Evolutionary conservation across 92 coral and sea anemone genomes (phyloP).

Genomic region (Parazoanthus atlanticus): DNA sequence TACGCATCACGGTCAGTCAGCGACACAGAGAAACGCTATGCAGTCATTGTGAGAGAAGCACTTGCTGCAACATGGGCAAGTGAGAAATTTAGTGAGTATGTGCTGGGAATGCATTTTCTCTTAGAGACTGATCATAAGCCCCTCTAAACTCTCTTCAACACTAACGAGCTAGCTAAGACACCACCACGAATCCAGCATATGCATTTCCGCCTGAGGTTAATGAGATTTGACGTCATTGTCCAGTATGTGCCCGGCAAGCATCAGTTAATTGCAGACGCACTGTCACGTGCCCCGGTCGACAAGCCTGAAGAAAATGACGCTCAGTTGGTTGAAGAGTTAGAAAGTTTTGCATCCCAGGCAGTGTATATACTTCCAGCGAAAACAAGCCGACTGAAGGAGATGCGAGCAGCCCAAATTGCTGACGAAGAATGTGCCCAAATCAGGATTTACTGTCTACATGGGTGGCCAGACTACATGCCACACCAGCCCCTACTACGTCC

Average conservation of each 20-base stretch:
- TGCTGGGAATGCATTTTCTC: conserved; percentile 43
- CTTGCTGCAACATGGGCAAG: conserved; percentile 21
- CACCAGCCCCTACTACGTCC: conserved; percentile 2
- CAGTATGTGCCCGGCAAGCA: neutral
- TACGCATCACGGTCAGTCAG: conserved; percentile 65
- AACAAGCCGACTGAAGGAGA: conserved; percentile 13
- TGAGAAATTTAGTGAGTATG: conserved; percentile 54
- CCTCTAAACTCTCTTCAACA: conserved; percentile 23
- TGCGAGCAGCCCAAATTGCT: conserved; percentile 13
- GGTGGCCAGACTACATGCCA: conserved; percentile 68
- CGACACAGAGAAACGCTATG: conserved; percentile 60
- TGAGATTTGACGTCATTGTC: neutral
- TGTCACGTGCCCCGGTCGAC: neutral
- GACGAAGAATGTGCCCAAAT: conserved; percentile 38
- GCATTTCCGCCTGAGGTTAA: neutral
- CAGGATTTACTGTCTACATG: conserved; percentile 49
- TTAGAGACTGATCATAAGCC: conserved; percentile 58
- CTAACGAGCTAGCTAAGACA: conserved; percentile 18
- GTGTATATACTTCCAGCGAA: conserved; percentile 17
- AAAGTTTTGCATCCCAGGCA: neutral
- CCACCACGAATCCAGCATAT: conserved; percentile 12
- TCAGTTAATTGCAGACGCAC: conserved; percentile 4
- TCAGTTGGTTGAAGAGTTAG: neutral
- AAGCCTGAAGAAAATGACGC: neutral
- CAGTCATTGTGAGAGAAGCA: conserved; percentile 63